Percentiles rank a stretch among this genome's conserved stretches.
Evolutionary conservation across 2,888 invertebrate species (phyloP).

Genomic region (Prionchulus punctatus): DNA sequence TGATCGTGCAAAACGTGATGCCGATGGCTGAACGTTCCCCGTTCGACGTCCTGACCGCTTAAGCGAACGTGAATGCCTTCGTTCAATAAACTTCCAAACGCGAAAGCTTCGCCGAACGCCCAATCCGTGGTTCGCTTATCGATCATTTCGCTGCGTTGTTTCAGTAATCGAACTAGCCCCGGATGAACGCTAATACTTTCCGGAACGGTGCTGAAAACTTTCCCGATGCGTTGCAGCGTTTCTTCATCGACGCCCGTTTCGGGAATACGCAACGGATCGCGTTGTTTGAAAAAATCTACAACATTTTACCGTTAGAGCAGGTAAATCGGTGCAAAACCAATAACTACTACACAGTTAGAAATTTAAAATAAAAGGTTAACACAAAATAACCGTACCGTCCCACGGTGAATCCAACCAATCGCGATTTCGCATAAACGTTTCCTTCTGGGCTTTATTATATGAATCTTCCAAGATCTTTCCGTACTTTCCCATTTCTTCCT

Average conservation of each 20-base stretch:
- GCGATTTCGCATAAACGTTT: conserved; percentile 76
- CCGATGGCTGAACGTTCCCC: conserved; percentile 48
- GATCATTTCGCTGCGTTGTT: conserved; percentile 69
- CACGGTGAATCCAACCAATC: conserved; percentile 94
- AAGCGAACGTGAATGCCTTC: conserved; percentile 86
- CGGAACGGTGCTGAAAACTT: conserved; percentile 64
- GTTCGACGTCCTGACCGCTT: conserved; percentile 86
- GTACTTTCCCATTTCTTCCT: conserved; percentile 71
- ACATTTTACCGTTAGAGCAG: conserved; percentile 5
- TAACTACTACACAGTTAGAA: not conserved
- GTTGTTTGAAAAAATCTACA: conserved; percentile 33
- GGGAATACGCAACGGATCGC: conserved; percentile 63
- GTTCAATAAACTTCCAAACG: conserved; percentile 85
- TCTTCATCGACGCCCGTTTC: conserved; percentile 74
- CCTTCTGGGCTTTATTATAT: conserved; percentile 59
- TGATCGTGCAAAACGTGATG: conserved; percentile 98
- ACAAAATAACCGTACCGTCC: conserved; percentile 47
- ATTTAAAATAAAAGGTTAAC: not conserved
- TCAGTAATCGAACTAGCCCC: conserved; percentile 38
- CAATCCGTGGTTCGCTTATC: conserved; percentile 74
- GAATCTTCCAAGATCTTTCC: conserved; percentile 75
- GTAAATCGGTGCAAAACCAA: too few species aligned
- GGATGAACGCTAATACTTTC: conserved; percentile 74
- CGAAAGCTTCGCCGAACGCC: conserved; percentile 97
- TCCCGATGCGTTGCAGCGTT: conserved; percentile 66